A percentile compares a stretch with the other conserved stretches of the same genome.
Evolutionary conservation across 2,888 invertebrate genomes (phyloP).

Genomic region (Polyommatus iphigenia): DNA sequence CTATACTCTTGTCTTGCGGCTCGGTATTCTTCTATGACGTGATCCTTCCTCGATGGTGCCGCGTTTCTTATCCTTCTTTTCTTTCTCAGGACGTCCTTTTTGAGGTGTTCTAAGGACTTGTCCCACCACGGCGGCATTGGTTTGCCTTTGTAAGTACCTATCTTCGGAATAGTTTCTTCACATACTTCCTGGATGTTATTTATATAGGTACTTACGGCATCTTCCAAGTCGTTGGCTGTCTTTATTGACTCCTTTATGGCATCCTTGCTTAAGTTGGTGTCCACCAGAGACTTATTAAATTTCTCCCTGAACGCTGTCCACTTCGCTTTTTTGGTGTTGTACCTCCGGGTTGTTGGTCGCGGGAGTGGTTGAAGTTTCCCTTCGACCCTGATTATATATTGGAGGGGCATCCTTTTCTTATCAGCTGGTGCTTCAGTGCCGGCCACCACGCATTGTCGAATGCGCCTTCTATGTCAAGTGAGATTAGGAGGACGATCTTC

Average conservation of each 20-base stretch:
- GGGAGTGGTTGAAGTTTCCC: not conserved
- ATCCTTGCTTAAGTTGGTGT: constrained; percentile 30
- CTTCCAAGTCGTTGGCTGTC: not conserved
- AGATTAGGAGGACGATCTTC: too few species aligned
- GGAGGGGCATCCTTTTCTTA: too few species aligned
- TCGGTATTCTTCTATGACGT: constrained; percentile 33
- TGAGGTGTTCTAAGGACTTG: too few species aligned
- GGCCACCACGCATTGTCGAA: too few species aligned
- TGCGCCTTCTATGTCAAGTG: too few species aligned
- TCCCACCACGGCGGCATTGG: too few species aligned
- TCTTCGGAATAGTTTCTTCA: too few species aligned
- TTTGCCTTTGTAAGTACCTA: too few species aligned
- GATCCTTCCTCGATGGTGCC: not conserved
- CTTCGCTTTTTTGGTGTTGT: constrained; percentile 41
- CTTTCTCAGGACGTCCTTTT: constrained; percentile 31
- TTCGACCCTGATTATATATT: too few species aligned
- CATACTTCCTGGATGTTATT: too few species aligned
- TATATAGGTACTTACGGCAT: not conserved
- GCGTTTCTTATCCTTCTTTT: constrained; percentile 37
- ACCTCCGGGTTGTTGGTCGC: constrained; percentile 36
- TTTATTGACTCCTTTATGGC: not conserved
- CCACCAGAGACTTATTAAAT: not conserved
- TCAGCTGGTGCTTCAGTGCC: too few species aligned
- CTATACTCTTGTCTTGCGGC: constrained; percentile 35
- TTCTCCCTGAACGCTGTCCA: constrained; percentile 26